Evolutionary conservation across 2,797 vertebrate species (phyloP).

Genomic region (Australoheros facetus): DNA sequence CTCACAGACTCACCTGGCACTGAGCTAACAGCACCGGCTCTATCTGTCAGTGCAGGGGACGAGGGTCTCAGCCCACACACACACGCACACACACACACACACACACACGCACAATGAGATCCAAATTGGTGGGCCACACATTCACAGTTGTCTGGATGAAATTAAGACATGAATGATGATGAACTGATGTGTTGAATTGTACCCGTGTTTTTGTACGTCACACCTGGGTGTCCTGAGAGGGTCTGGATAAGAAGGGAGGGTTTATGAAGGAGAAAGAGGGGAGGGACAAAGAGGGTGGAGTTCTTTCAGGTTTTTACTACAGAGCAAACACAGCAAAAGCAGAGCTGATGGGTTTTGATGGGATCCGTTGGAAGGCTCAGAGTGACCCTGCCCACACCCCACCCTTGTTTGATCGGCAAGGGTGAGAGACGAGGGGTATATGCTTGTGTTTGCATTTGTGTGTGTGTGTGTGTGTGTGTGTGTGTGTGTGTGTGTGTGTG

Average conservation of each 20-base stretch:
- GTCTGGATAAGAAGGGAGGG: conserved; percentile 54
- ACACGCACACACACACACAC: conserved; percentile 21
- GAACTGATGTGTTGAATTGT: neutral
- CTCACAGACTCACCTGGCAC: conserved; percentile 80
- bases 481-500: no score
- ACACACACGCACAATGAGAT: conserved; percentile 4
- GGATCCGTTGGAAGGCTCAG: conserved; percentile 76
- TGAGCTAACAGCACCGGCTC: conserved; percentile 76
- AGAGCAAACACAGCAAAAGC: conserved; percentile 70
- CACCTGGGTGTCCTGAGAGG: conserved; percentile 69
- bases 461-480: no score
- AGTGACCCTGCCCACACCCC: conserved; percentile 73
- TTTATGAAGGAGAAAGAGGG: conserved; percentile 56
- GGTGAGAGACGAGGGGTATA: conserved; percentile 31
- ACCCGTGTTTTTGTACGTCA: conserved; percentile 39
- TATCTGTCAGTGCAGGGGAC: conserved; percentile 70
- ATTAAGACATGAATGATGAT: neutral
- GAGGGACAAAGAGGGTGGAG: conserved; percentile 27
- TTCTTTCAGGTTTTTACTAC: conserved; percentile 77
- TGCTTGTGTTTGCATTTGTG: neutral
- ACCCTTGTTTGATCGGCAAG: conserved; percentile 75
- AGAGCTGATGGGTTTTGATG: conserved; percentile 79
- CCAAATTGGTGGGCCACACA: neutral
- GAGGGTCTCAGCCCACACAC: conserved; percentile 63
- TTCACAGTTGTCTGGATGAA: neutral